A percentile compares a stretch with the other conserved stretches of the same genome.
These are phyloP conservation scores for Cotesia congregata DNA, from an alignment of 2,888 invertebrate genomes.

Conservation along the genomic window DNA sequence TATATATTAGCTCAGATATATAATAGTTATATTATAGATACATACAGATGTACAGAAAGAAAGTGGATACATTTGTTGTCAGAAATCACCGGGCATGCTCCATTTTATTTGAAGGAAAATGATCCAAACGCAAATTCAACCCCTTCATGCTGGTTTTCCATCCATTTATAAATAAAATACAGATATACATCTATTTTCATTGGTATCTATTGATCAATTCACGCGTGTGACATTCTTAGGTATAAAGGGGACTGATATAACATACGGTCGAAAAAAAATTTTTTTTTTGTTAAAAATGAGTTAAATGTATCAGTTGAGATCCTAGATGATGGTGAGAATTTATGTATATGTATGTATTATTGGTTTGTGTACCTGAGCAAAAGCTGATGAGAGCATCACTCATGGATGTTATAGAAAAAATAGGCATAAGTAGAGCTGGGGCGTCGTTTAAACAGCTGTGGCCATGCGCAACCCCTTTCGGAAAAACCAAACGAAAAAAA, in stretches of 20 bases:
- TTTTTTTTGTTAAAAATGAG: conserved; percentile 6
- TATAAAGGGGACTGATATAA: not conserved
- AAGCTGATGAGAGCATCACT: conserved; percentile 41
- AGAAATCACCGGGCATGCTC: conserved; percentile 25
- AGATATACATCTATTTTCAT: not conserved
- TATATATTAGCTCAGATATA: too few relatives aligned
- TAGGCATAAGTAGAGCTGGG: conserved; percentile 46
- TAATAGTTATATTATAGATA: not conserved
- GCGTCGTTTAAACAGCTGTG: conserved; percentile 61
- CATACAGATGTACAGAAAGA: not conserved
- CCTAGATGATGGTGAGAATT: not conserved
- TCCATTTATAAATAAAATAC: not conserved
- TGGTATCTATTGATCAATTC: conserved; percentile 9
- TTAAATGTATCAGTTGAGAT: not conserved
- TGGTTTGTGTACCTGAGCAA: conserved; percentile 17
- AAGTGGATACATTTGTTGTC: conserved; percentile 1
- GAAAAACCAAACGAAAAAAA: conserved; percentile 6
- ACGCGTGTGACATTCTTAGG: conserved; percentile 5
- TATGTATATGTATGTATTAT: conserved; percentile 19
- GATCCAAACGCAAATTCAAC: conserved; percentile 31
- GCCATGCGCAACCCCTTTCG: conserved; percentile 57
- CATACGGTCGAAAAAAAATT: not conserved
- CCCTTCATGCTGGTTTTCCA: conserved; percentile 27
- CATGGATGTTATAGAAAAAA: conserved; percentile 30
- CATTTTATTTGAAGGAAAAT: not conserved